Base-by-base conservation (phyloP, 2,797 vertebrate species). In the Catostomus latipinnis region DNA sequence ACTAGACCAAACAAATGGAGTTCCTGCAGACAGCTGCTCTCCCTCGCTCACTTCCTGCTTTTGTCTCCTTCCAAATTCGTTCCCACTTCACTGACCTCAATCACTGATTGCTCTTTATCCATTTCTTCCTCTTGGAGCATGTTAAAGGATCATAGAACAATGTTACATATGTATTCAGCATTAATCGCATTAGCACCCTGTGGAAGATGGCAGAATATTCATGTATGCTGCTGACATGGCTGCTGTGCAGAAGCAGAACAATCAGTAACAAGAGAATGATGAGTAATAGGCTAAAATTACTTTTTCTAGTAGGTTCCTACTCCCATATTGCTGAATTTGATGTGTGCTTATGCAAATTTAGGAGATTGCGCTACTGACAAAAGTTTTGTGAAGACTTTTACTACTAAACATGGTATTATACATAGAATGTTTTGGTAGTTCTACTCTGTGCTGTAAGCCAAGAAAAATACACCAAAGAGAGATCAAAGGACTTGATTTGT, bases 1-100 rank as follows among this genome's bases (percentile, higher is more conserved):
- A 82, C 86, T 78, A 88, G 80, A 82, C 82, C 76, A 69, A 80
- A 72, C 74, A 45, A 78, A 81, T 72, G 68, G 75, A 63, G 73
- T 86, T 85, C 75, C 48, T 65, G 63, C 52, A 86, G 87, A 86
- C 81, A 34, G 34, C 34, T 86, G 77, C 83, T 74, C 45, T 74
- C n/a, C n/a, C 43, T 67, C 81, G 4, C 46, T 50, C 34, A 61
- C 57, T 71, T 65, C 34, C 34, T 5, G 13, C 77, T 56, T 50
- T 13, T 60, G 49, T 49, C 52, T 34, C 34, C 34, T 50, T 46
- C 46, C 12, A 9, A 50, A 76, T 68, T 76, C 18, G 10, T 58
- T 13, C 66, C 4, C 34, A 34, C 34, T 34, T 34, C 34, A 34
- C 34, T 34, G 34, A 6, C 71, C 54, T 66, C 73, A 14, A 71